Base-by-base conservation (phyloP, 2,888 invertebrate genomes). In the Anagyrus pseudococci region DNA sequence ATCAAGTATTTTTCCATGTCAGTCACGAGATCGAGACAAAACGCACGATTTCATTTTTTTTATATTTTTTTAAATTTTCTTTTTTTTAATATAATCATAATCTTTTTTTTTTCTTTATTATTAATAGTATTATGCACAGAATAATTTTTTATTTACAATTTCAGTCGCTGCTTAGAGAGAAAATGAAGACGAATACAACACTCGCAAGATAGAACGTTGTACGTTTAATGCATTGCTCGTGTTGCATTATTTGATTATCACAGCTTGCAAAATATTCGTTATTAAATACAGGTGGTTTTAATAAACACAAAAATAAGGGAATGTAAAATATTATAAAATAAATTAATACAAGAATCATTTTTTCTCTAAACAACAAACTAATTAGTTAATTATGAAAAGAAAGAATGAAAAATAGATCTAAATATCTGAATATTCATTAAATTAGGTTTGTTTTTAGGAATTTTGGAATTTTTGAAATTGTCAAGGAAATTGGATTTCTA, bases 11-110 rank as follows among this genome's bases (percentile, higher is more conserved):
- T 64, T 59, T 68, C 64, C 70, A 74, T 72, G 74, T 74, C 73
- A 74, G 72, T 72, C 67, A 71, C 73, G 73, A 70, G 57, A 67
- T 70, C 69, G 72, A 59, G 58, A 62, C 48, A 33, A 37, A 53
- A 54, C 64, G 60, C 57, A 48, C 53, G 52, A 29, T 60, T 57
- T 64, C 58, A 52, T 49, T 57, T 25, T 15, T 1, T 40, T 29
- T 53, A 40, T 44, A 10, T 26, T 19, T 17, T 23, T 46, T 53
- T 20, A n/a, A 46, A 10, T 17, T 56, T 46, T 22, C 13, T 20
- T 33, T 29, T 19, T 19, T 49, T 19, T 49, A 25, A 15, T 7
- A 20, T 50, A 20, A 25, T 25, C 37, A 33, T 49, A 22, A 49
- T 41, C 23, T 43, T 50, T 43, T 43, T 43, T 43, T 17, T 43